Conservation (phyloP, 1,140 invertebrate genomes). For the Procambarus virginalis region DNA sequence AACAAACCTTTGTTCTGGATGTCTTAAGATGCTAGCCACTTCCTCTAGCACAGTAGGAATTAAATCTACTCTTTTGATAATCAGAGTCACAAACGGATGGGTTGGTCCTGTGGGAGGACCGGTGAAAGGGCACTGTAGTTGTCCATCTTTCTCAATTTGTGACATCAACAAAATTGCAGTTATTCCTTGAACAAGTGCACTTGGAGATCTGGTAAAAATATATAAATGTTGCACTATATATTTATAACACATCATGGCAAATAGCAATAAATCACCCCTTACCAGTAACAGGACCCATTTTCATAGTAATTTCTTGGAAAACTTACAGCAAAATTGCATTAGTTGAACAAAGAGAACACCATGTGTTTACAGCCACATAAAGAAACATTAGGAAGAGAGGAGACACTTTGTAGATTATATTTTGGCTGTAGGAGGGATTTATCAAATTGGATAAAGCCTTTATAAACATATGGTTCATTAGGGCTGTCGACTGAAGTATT, state of each 20-base stretch:
- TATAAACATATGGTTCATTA: too few species aligned
- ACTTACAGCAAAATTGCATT: too few species aligned
- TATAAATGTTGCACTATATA: not conserved
- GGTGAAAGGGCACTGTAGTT: constrained; percentile 46
- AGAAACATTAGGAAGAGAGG: too few species aligned
- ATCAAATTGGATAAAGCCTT: too few species aligned
- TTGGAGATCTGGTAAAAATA: constrained; percentile 30
- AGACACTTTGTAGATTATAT: too few species aligned
- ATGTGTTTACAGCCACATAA: too few species aligned
- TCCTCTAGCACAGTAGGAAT: constrained; percentile 59
- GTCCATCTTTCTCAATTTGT: not conserved
- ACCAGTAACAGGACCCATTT: too few species aligned
- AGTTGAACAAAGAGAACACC: too few species aligned
- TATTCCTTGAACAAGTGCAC: constrained; percentile 34
- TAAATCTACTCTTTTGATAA: constrained; percentile 57
- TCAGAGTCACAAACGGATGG: constrained; percentile 60
- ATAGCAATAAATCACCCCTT: too few species aligned
- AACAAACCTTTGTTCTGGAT: constrained; percentile 60
- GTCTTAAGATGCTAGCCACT: constrained; percentile 45
- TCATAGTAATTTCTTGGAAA: too few species aligned
- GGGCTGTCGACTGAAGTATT: too few species aligned
- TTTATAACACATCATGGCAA: not conserved
- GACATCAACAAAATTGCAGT: constrained; percentile 47
- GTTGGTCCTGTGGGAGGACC: constrained; percentile 61
- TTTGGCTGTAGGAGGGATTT: too few species aligned